A percentile compares a stretch with the other conserved stretches of the same genome.
Evolutionary conservation across 1,140 invertebrate species (phyloP).

Genomic region (Papilio glaucus): DNA sequence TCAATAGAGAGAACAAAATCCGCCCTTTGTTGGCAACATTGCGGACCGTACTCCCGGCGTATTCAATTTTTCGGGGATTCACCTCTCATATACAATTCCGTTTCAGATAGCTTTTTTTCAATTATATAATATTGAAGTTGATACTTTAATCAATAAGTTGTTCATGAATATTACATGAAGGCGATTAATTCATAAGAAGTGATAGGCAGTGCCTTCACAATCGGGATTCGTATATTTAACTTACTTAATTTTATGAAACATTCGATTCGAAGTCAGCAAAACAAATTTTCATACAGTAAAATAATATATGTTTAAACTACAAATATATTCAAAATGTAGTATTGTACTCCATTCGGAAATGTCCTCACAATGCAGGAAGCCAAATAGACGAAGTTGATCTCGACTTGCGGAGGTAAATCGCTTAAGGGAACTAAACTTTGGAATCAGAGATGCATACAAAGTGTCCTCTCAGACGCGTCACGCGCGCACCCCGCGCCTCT

Average conservation of each 20-base stretch:
- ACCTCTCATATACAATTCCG: constrained; percentile 47
- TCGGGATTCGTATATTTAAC: too few relatives aligned
- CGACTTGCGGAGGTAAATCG: constrained; percentile 30
- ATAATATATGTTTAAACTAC: constrained; percentile 1
- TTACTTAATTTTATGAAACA: too few relatives aligned
- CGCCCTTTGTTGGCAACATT: constrained; percentile 46
- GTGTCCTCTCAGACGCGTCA: constrained; percentile 2
- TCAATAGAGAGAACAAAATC: constrained; percentile 50
- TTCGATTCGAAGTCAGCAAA: too few relatives aligned
- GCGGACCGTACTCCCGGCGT: constrained; percentile 31
- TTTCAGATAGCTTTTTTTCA: constrained; percentile 28
- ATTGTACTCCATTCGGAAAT: constrained; percentile 17
- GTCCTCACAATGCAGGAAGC: constrained; percentile 14
- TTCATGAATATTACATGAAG: background rate
- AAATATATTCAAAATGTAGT: background rate
- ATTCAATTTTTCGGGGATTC: constrained; percentile 44
- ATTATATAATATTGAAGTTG: background rate
- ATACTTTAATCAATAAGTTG: background rate
- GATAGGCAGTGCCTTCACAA: too few relatives aligned
- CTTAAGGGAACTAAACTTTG: constrained; percentile 11
- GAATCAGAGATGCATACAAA: constrained; percentile 33
- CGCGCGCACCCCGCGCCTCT: background rate
- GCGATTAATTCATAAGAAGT: background rate
- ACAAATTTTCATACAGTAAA: background rate
- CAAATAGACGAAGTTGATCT: constrained; percentile 17